Base-by-base conservation (phyloP, 2,888 invertebrate species). In the Lydus trimaculatus region DNA sequence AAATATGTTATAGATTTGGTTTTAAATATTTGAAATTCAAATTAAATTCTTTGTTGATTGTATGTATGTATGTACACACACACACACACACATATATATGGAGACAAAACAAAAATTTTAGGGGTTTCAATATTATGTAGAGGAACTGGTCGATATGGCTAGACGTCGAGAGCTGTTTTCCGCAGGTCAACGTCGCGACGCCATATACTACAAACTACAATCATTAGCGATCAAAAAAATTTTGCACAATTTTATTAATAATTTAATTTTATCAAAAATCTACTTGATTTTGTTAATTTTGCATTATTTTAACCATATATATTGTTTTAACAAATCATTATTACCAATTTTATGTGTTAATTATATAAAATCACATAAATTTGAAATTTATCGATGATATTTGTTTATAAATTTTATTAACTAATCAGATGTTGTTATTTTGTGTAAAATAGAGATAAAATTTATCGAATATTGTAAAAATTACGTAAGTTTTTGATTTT, bases 61-160 rank as follows among this genome's bases (percentile, higher is more conserved):
- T 31, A 8, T 31, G n/a, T n/a, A 9, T 48, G 48, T 48, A 13
- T 7, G 39, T 13, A 15, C 39, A 13, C 36, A 33, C 33, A 33
- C 11, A 13, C n/a, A n/a, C 39, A 39, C n/a, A 43, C 36, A 36
- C 28, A 36, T 6, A 31, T 7, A 31, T 36, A 36, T 17, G 43
- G 17, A n/a, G n/a, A 43, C 43, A 43, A 43, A n/a, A 13, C 8
- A 17, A 64, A 48, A 63, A 67, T 70, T 67, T 70, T 63, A 65
- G 63, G 69, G 76, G 72, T 73, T 72, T 73, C 72, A 66, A 75
- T 79, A 75, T 75, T 70, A 70, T 72, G 66, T 69, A 72, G 75
- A 71, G 66, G 75, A 73, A 69, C 78, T 80, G 86, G 84, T 87
- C 87, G 86, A 87, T 87, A 85, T 81, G 87, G 85, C 87, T 86